phyloP scores from a whole-genome alignment of 2,888 invertebrate genomes.

The Drosophila paracracens region DNA sequence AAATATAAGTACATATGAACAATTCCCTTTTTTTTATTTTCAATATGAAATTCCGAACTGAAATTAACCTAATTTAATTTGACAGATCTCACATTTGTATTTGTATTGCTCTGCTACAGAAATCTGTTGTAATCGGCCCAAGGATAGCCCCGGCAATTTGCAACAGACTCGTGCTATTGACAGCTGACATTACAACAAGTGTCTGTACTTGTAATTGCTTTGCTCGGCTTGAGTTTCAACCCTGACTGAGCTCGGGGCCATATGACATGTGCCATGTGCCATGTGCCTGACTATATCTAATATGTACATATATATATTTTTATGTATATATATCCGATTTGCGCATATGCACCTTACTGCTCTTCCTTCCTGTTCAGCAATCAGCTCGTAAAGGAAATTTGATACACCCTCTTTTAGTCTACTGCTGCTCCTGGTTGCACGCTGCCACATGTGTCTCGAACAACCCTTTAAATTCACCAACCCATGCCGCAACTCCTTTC shows the following conservation, averaged over 20 bases:
- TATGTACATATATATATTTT: slow-evolving; percentile 3
- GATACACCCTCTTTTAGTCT: slow-evolving; percentile 53
- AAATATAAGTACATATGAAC: background rate
- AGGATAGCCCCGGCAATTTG: slow-evolving; percentile 38
- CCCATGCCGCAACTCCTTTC: slow-evolving; percentile 24
- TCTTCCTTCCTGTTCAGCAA: slow-evolving; percentile 17
- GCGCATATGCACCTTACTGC: slow-evolving; percentile 25
- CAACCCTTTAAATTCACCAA: slow-evolving; percentile 45
- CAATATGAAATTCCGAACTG: background rate
- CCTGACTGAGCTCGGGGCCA: slow-evolving; percentile 33
- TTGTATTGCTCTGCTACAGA: slow-evolving; percentile 5
- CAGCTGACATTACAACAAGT: slow-evolving; percentile 79
- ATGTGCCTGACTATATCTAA: slow-evolving; percentile 29
- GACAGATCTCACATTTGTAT: slow-evolving; percentile 7
- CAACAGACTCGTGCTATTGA: slow-evolving; percentile 70
- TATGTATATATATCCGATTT: slow-evolving; percentile 17
- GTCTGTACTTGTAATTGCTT: slow-evolving; percentile 68
- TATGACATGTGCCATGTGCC: slow-evolving; percentile 39
- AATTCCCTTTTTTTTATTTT: background rate
- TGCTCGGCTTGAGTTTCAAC: slow-evolving; percentile 54
- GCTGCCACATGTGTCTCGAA: slow-evolving; percentile 46
- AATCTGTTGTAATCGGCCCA: slow-evolving; percentile 19
- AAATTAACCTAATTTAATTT: slow-evolving; percentile 22
- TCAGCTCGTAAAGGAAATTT: slow-evolving; percentile 58
- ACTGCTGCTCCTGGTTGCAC: slow-evolving; percentile 4